These are phyloP conservation scores for Drosophila emarginata DNA, from an alignment of 2,888 invertebrate genomes.

Conservation along the genomic window DNA sequence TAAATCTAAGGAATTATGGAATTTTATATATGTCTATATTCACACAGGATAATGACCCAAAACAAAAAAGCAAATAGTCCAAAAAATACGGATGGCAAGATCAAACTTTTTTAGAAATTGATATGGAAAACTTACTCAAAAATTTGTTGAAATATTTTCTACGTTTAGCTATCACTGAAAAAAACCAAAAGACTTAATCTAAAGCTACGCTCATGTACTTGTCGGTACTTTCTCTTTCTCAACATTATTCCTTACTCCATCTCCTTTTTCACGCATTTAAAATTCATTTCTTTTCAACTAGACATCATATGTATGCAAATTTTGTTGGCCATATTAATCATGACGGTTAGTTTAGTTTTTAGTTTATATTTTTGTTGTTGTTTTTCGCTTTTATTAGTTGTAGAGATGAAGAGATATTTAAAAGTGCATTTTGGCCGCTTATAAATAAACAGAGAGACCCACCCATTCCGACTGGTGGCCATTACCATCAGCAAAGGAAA, in stretches of 20 bases:
- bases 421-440: slow-evolving; percentile 64
- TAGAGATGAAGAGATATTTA: slow-evolving; percentile 44
- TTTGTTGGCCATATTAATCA: slow-evolving; percentile 67
- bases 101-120: no score
- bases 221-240: neutral
- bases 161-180: no score
- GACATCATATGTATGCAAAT: slow-evolving; percentile 71
- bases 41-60: no score
- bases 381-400: neutral
- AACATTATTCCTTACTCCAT: neutral
- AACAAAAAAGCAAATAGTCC: no score
- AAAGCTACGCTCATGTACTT: neutral
- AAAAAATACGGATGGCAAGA: no score
- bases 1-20: no score
- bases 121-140: no score
- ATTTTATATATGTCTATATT: no score
- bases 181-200: neutral
- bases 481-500: slow-evolving; percentile 32
- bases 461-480: neutral
- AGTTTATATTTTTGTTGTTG: neutral
- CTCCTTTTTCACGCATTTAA: slow-evolving; percentile 42
- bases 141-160: no score
- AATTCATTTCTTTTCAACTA: slow-evolving; percentile 51
- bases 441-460: slow-evolving; percentile 62
- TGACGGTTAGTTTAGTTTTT: slow-evolving; percentile 44